These are phyloP conservation scores for Oligia strigilis DNA, from an alignment of 2,888 invertebrate species.

Conservation along the genomic window DNA sequence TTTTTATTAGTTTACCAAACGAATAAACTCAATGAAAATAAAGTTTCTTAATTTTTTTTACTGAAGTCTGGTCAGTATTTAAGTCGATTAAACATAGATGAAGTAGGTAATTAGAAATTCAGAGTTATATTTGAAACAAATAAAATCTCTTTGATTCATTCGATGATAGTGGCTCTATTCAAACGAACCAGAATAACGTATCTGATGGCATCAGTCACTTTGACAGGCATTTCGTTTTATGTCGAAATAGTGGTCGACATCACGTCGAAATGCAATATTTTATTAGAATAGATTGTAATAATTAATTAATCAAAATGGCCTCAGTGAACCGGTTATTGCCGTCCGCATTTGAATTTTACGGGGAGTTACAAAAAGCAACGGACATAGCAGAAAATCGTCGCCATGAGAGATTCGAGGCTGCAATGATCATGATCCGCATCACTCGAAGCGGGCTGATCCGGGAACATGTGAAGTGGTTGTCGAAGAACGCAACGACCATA, in stretches of 20 bases:
- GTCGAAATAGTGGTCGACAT: neutral
- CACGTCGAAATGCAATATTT: neutral
- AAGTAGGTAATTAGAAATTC: neutral
- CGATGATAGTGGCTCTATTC: slow-evolving; percentile 19
- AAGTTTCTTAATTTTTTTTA: too few species aligned
- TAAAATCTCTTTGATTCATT: slow-evolving; percentile 12
- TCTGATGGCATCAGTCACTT: neutral
- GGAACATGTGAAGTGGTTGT: slow-evolving; percentile 82
- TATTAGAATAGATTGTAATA: slow-evolving; percentile 15
- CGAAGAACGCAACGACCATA: slow-evolving; percentile 81
- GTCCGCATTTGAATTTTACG: slow-evolving; percentile 75
- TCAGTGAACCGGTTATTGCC: slow-evolving; percentile 77
- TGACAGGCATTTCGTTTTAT: slow-evolving; percentile 35
- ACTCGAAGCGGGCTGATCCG: slow-evolving; percentile 81
- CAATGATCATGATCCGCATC: slow-evolving; percentile 79
- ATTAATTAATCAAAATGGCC: slow-evolving; percentile 75
- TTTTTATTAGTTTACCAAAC: slow-evolving; percentile 9
- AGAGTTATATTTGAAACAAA: neutral
- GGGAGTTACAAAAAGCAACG: slow-evolving; percentile 76
- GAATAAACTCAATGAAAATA: neutral
- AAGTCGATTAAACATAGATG: neutral
- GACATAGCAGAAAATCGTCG: slow-evolving; percentile 78
- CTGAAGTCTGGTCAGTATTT: neutral
- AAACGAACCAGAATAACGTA: neutral
- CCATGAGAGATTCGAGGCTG: slow-evolving; percentile 77